A percentile compares a stretch with the other conserved stretches of the same genome.
These are phyloP conservation scores for Copsychus sechellarum DNA, from an alignment of 2,113 vertebrate species.

Conservation along the genomic window DNA sequence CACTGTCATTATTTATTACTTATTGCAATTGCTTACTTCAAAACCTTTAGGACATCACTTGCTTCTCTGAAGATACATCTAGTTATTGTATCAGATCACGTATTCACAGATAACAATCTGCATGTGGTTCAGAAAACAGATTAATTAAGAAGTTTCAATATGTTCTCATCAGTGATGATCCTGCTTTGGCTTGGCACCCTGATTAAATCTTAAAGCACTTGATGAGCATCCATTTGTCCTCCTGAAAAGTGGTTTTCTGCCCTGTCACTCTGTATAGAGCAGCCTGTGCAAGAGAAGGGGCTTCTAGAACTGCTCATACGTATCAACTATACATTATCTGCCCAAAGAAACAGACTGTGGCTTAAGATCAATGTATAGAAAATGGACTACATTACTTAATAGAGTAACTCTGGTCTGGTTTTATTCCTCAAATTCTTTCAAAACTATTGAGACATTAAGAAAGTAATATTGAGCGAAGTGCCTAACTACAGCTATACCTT, in stretches of 20 bases:
- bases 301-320: background rate
- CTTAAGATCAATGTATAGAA: background rate
- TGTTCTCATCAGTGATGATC: constrained; percentile 1
- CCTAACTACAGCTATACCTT: background rate
- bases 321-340: background rate
- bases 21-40: background rate
- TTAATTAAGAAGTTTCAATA: constrained; percentile 38
- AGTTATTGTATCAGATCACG: background rate
- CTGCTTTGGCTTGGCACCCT: background rate
- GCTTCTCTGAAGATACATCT: background rate
- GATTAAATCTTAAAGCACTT: background rate
- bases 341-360: background rate
- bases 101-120: background rate
- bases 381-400: background rate
- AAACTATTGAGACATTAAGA: background rate
- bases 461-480: background rate
- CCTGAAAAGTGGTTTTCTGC: background rate
- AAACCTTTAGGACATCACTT: background rate
- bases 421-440: background rate
- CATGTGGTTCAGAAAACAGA: constrained; percentile 36
- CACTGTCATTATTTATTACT: background rate
- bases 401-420: background rate
- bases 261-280: background rate
- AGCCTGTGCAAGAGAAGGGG: background rate
- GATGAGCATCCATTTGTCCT: background rate